Base-by-base conservation (phyloP, 1,140 invertebrate genomes). In the Apis florea region DNA sequence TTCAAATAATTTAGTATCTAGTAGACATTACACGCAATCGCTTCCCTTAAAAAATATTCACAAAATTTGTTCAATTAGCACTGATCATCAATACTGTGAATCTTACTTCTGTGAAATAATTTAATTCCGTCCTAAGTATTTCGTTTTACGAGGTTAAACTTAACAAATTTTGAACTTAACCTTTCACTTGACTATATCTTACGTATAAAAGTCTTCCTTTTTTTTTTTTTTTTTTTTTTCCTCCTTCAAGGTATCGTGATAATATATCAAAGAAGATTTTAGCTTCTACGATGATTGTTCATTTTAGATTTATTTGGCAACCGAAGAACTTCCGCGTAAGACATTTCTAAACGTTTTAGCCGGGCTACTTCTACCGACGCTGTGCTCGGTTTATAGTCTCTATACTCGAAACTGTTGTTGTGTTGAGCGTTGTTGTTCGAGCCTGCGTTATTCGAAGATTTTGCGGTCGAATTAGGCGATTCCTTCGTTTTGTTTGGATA, bases 351-450 rank as follows among this genome's bases (percentile, higher is more conserved):
- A 85, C 96, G 95, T 90, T 96, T 96, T 64, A 98, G 92, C 87
- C 96, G 96, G 83, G 97, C 96, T 15, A 97, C 95, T 84, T 97
- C 97, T 87, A 97, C 96, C 0, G 96, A 97, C 8, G 97, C 96
- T 15, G 95, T 95, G 91, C 96, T 96, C 26, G 96, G 95, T 88
- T 96, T 96, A 85, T 95, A 96, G 81, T 96, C 95, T 84, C 95
- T 95, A 76, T 90, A 85, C 69, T 93, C 79, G 69, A 85, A 90
- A 51, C 58, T 85, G 40, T 68, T 81, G 54, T 88, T 90, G 15
- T 87, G 88, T 54, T 87, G 87, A 12, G 85, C 82, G 10, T n/a
- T 80, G 13, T 53, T 13, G 6, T 70, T 31, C n/a, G n/a, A n/a
- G 19, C 66, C 73, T 53, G 51, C 24, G 24, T 94, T 59, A n/a